Base-by-base conservation (phyloP, 2,797 vertebrate species). In the Hephaestus fuliginosus region DNA sequence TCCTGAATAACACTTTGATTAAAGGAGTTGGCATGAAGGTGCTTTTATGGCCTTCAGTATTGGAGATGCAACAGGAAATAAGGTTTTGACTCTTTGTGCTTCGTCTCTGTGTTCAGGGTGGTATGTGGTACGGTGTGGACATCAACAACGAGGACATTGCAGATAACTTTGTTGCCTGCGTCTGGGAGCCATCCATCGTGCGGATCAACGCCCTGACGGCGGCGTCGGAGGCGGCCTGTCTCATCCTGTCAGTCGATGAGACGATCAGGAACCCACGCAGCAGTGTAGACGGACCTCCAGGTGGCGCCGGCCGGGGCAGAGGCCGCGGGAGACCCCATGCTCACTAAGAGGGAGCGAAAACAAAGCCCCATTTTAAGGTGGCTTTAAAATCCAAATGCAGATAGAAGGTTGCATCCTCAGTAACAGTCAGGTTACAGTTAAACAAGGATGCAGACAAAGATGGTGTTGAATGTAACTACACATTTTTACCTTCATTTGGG, bases 211-310 rank as follows among this genome's bases (percentile, higher is more conserved):
- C 98, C 0, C 93, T 99, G 76, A 99, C 97, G 0, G 98, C 98
- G 0, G 98, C 98, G 0, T 98, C 97, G 0, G 98, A 99, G 91
- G 98, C 98, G 0, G 98, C 98, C 0, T 99, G 98, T 69, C 97
- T 99, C 56, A 97, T 99, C 14, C 95, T 99, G 74, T 99, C 98
- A 0, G 97, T 99, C 2, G 98, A 99, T 0, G 98, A 99, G 85
- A 99, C 98, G 64, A 98, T 99, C 95, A 98, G 97, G 93, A 99
- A 99, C 83, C 98, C 98, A 0, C 97, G 97, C 36, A 97, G 97
- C 60, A 85, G 83, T 0, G 57, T 92, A 43, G 98, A 99, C 0
- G 93, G 81, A 0, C 93, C 97, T 0, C 94, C 97, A 0, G 94
- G 81, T 0, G 85, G 88, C 0, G 85, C 61, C 0, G 96, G 93